Percentiles rank a stretch among this genome's conserved stretches.
Evolutionary conservation across 2,888 invertebrate genomes (phyloP).

Genomic region (Phortica okadai): DNA sequence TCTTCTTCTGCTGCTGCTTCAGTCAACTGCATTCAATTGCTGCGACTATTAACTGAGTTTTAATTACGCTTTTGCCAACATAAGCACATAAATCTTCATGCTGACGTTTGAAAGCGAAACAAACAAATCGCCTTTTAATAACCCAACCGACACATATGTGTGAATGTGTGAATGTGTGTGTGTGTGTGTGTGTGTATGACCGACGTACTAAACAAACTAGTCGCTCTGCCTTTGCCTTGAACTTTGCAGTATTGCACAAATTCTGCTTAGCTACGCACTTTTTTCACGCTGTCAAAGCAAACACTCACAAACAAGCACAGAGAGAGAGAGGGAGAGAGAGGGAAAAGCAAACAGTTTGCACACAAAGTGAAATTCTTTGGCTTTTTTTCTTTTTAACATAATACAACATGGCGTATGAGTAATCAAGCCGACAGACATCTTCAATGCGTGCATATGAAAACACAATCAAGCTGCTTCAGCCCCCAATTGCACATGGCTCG

Average conservation of each 20-base stretch:
- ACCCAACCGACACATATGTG: conserved; percentile 54
- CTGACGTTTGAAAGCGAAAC: conserved; percentile 46
- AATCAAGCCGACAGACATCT: conserved; percentile 5
- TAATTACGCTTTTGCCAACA: conserved; percentile 57
- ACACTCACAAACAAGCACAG: not conserved
- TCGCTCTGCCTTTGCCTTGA: conserved; percentile 33
- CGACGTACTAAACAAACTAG: conserved; percentile 53
- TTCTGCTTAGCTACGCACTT: conserved; percentile 8
- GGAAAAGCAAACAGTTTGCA: not conserved
- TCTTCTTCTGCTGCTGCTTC: not conserved
- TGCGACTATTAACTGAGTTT: conserved; percentile 60
- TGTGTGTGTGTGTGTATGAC: not conserved
- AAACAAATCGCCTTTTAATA: conserved; percentile 65
- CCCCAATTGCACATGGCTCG: not conserved
- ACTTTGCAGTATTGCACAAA: conserved; percentile 35
- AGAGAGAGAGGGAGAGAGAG: too few species aligned
- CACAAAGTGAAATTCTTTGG: not conserved
- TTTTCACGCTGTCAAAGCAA: not conserved
- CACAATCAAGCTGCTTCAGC: not conserved
- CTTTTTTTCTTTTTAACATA: conserved; percentile 6
- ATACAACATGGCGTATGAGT: conserved; percentile 21
- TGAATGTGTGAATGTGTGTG: not conserved
- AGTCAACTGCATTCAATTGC: not conserved
- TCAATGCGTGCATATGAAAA: conserved; percentile 24
- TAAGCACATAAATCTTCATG: conserved; percentile 54